Conservation (phyloP, 2,113 vertebrate genomes). For the Pithys albifrons region DNA sequence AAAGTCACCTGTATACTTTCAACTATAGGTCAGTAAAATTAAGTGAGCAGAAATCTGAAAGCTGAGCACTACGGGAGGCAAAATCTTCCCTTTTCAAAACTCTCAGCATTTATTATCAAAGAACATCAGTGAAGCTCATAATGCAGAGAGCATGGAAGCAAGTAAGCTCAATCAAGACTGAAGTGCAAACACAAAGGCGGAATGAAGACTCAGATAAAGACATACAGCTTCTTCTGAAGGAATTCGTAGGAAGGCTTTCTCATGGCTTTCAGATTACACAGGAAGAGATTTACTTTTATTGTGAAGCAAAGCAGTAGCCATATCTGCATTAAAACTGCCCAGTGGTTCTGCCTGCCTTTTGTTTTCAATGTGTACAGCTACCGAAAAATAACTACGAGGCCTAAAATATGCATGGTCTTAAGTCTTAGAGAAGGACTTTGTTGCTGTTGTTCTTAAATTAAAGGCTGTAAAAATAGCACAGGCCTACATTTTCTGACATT, state of each 20-base stretch:
- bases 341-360: not conserved
- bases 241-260: not conserved
- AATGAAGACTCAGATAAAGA: constrained; percentile 8
- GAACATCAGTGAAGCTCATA: not conserved
- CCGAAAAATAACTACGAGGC: not conserved
- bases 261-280: not conserved
- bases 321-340: not conserved
- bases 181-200: not conserved
- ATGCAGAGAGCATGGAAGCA: not conserved
- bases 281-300: not conserved
- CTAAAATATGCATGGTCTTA: not conserved
- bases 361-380: not conserved
- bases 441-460: not conserved
- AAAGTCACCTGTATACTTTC: not conserved
- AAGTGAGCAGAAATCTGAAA: not conserved
- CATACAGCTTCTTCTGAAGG: not conserved
- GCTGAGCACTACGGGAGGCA: not conserved
- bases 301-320: not conserved
- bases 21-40: not conserved
- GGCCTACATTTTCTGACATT: not conserved
- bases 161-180: not conserved
- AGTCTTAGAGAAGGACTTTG: not conserved
- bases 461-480: not conserved
- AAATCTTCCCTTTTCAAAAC: not conserved
- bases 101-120: not conserved